Conservation (phyloP, 2,797 vertebrate genomes). For the Pogonophryne albipinna region DNA sequence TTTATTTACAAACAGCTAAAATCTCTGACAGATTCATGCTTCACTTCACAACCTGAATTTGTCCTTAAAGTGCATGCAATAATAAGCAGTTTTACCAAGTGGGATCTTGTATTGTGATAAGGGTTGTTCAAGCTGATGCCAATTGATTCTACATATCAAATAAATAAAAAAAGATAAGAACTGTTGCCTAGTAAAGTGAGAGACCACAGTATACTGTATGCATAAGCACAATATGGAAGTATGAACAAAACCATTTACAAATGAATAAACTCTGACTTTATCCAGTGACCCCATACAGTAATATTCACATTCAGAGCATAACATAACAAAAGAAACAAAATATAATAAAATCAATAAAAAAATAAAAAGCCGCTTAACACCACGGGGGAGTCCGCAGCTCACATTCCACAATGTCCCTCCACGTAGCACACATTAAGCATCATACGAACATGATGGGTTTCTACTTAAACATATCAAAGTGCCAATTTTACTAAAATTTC, state of each 20-base stretch:
- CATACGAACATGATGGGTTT: conserved; percentile 94
- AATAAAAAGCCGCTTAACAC: conserved; percentile 95
- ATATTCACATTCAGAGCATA: conserved; percentile 95
- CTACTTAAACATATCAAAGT: conserved; percentile 99
- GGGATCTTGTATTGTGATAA: conserved; percentile 93
- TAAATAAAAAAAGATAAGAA: conserved; percentile 76
- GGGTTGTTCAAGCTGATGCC: conserved; percentile 91
- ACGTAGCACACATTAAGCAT: conserved; percentile 85
- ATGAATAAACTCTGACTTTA: conserved; percentile 92
- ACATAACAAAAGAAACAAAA: conserved; percentile 89
- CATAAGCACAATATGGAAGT: conserved; percentile 96
- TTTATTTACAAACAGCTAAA: conserved; percentile 99
- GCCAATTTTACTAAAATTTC: conserved; percentile 98
- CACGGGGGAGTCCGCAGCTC: conserved; percentile 88
- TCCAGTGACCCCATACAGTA: conserved; percentile 89
- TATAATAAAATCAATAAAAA: conserved; percentile 87
- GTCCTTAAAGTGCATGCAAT: conserved; percentile 99
- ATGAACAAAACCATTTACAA: conserved; percentile 85
- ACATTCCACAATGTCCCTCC: conserved; percentile 92
- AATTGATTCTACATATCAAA: conserved; percentile 82
- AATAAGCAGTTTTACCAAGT: conserved; percentile 91
- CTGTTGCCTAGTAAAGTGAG: conserved; percentile 78
- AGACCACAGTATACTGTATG: conserved; percentile 91
- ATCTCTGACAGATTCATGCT: conserved; percentile 99
- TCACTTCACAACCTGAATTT: conserved; percentile 97